Conservation (phyloP, 2,888 invertebrate species). For the Fabriciana adippe region DNA sequence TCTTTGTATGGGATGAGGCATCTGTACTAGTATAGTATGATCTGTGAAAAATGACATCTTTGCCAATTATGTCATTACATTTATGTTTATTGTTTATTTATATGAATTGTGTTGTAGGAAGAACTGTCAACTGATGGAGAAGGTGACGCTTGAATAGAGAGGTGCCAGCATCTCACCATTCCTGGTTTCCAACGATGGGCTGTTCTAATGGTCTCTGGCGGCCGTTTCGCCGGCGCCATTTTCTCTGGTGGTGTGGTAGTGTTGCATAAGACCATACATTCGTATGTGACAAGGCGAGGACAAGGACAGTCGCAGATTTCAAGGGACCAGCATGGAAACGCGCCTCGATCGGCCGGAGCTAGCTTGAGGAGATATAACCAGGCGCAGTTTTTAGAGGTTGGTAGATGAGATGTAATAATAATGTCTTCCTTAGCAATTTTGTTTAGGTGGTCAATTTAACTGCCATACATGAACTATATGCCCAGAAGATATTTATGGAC, state of each 20-base stretch:
- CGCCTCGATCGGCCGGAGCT: conserved; percentile 91
- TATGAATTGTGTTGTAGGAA: conserved; percentile 61
- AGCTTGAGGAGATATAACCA: conserved; percentile 91
- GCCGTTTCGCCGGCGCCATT: conserved; percentile 77
- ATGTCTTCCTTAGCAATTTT: no score
- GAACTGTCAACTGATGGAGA: conserved; percentile 73
- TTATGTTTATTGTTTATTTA: not conserved
- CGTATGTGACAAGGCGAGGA: conserved; percentile 91
- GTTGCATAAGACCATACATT: conserved; percentile 91
- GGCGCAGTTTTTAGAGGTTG: conserved; percentile 87
- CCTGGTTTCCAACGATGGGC: conserved; percentile 84
- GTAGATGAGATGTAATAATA: not conserved
- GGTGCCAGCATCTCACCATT: conserved; percentile 58
- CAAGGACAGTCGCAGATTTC: conserved; percentile 90
- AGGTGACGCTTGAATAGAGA: conserved; percentile 67
- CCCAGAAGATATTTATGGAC: no score
- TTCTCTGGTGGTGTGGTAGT: conserved; percentile 72
- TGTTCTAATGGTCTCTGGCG: conserved; percentile 91
- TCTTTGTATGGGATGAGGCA: no score
- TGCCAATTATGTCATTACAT: no score
- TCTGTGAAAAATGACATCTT: no score
- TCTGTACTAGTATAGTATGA: no score
- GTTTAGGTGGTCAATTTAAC: no score
- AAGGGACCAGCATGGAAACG: conserved; percentile 83
- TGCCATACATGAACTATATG: no score